Evolutionary conservation across 2,888 invertebrate species (phyloP).

Genomic region (Rhagonycha fulva): DNA sequence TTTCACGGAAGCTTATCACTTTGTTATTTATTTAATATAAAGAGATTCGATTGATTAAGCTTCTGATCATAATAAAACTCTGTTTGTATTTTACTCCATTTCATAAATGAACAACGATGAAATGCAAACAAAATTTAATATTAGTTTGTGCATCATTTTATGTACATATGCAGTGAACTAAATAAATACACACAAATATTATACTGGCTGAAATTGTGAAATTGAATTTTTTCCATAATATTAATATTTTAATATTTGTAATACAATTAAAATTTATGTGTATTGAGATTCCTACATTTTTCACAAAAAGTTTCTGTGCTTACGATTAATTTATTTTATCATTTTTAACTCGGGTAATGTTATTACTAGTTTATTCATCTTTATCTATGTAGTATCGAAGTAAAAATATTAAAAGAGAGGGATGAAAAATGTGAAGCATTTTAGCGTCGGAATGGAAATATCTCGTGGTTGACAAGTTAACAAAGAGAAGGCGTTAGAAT

Average conservation of each 20-base stretch:
- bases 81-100: slow-evolving; percentile 14
- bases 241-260: neutral
- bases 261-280: neutral
- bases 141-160: slow-evolving; percentile 13
- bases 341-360: neutral
- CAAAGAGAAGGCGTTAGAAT: slow-evolving; percentile 45
- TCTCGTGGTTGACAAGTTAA: slow-evolving; percentile 49
- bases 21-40: slow-evolving; percentile 5
- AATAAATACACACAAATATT: slow-evolving; percentile 12
- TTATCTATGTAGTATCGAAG: slow-evolving; percentile 7
- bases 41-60: slow-evolving; percentile 15
- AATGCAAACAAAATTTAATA: slow-evolving; percentile 17
- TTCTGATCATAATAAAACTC: slow-evolving; percentile 20
- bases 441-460: slow-evolving; percentile 44
- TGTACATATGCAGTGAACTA: slow-evolving; percentile 5
- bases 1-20: neutral
- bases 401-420: slow-evolving; percentile 9
- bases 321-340: neutral
- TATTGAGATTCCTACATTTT: neutral
- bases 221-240: neutral
- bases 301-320: neutral
- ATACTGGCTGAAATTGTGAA: neutral
- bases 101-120: slow-evolving; percentile 13
- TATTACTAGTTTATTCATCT: slow-evolving; percentile 13
- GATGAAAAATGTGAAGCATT: slow-evolving; percentile 34